Evolutionary conservation across 2,113 vertebrate species (phyloP).

Genomic region (Ictalurus furcatus): DNA sequence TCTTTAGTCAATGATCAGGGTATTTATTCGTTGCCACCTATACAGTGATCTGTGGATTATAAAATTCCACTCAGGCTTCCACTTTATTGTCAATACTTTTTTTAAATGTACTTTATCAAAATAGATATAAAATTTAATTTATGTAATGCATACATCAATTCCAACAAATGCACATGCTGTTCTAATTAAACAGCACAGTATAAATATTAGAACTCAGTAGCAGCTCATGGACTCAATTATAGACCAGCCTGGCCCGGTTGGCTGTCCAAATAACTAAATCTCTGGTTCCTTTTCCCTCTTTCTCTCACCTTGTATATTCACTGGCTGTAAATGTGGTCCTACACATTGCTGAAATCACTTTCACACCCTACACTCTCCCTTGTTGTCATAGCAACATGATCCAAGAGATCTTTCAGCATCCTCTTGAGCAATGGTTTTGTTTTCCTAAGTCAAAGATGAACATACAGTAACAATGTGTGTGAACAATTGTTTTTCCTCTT

Average conservation of each 20-base stretch:
- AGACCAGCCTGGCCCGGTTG: not conserved
- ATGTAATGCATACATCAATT: not conserved
- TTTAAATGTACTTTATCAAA: not conserved
- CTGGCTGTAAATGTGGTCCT: conserved; percentile 47
- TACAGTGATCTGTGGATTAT: not conserved
- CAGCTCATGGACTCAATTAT: not conserved
- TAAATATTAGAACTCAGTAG: not conserved
- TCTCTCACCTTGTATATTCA: conserved; percentile 27
- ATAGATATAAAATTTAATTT: not conserved
- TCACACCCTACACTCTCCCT: conserved; percentile 53
- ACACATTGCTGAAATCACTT: conserved; percentile 50
- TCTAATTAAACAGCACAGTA: not conserved
- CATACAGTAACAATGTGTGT: conserved; percentile 27
- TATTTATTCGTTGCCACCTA: not conserved
- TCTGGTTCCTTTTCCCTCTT: conserved; percentile 1
- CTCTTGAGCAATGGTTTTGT: conserved; percentile 47
- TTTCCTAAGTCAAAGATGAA: conserved; percentile 48
- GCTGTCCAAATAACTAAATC: conserved; percentile 22
- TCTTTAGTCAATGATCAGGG: not conserved
- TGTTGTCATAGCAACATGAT: conserved; percentile 57
- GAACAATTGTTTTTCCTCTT: conserved; percentile 36
- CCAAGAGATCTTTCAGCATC: conserved; percentile 52
- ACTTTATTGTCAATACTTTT: not conserved
- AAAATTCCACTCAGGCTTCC: not conserved
- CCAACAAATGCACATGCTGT: not conserved